Conservation (phyloP, 2,797 vertebrate species). For the Argya squamiceps region DNA sequence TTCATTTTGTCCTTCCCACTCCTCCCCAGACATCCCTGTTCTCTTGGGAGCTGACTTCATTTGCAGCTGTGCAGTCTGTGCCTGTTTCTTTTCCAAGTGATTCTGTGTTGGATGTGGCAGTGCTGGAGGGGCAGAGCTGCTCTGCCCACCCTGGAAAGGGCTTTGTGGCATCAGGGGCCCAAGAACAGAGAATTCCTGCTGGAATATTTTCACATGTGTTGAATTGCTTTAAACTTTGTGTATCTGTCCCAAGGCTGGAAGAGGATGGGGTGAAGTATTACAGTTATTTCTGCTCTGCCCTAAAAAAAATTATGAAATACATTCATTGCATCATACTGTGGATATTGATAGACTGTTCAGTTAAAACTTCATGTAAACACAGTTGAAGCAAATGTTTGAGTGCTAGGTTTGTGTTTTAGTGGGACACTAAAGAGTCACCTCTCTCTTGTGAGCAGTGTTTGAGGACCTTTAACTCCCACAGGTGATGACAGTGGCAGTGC, state of each 20-base stretch:
- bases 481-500: constrained; percentile 45
- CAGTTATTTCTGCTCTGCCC: background rate
- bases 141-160: background rate
- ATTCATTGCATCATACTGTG: background rate
- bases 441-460: background rate
- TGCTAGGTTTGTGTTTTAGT: background rate
- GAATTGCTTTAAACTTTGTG: background rate
- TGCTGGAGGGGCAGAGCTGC: background rate
- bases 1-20: background rate
- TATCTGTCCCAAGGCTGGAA: background rate
- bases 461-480: constrained; percentile 53
- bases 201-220: background rate
- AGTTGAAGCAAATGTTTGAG: background rate
- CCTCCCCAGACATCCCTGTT: background rate
- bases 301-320: background rate
- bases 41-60: background rate
- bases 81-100: background rate
- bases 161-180: rapidly evolving
- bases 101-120: background rate
- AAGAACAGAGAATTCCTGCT: background rate
- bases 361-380: background rate
- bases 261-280: background rate
- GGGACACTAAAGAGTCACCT: background rate
- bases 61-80: background rate
- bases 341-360: background rate